Evolutionary conservation across 2,113 vertebrate species (phyloP), one percentile per base, ranked within the genome.

Genomic region (Macquaria australasica): DNA sequence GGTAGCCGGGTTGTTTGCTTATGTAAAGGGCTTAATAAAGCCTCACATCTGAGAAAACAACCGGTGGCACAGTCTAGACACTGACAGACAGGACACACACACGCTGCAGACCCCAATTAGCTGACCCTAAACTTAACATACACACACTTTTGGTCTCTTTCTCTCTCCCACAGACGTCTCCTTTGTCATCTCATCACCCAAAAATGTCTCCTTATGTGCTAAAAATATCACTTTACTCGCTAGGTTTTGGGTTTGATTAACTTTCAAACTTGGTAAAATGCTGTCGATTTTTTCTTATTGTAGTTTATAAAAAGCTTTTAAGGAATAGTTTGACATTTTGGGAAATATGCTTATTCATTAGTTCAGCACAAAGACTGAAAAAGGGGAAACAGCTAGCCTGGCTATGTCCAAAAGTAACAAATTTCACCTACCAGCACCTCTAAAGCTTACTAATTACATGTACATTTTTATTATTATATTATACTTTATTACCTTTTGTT

Each of bases 11-110:
- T 2, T 87, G 74, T 90, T 92, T 87, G 84, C 73, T 60, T 60
- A 79, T 77, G 81, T 67, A 76, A 86, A 84, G 80, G 79, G 69
- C 48, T 83, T 91, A 87, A 91, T 91, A 76, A 85, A 79, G 81
- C 37, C 60, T 79, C 76, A 89, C 92, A 89, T 91, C 89, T 93
- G 90, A 90, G 87, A 88, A 92, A 93, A 93, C 83, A 90, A 76
- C 39, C 21, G 4, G 89, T 39, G 73, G 70, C 43, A 43, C 21
- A 71, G 87, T 91, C 88, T 93, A 81, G 88, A 87, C 83, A 51
- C 63, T 87, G 91, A 92, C 86, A 79, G 73, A 87, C 79, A 85
- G 81, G 66, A 92, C 86, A 85, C 83, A 89, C 79, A 89, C 67
- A 66, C 20, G 31, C 72, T 72, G 84, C 20, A 78, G 53, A 89